Percentiles rank a stretch among this genome's conserved stretches.
Evolutionary conservation across 2,888 invertebrate species (phyloP).

Genomic region (Cephalotes varians): DNA sequence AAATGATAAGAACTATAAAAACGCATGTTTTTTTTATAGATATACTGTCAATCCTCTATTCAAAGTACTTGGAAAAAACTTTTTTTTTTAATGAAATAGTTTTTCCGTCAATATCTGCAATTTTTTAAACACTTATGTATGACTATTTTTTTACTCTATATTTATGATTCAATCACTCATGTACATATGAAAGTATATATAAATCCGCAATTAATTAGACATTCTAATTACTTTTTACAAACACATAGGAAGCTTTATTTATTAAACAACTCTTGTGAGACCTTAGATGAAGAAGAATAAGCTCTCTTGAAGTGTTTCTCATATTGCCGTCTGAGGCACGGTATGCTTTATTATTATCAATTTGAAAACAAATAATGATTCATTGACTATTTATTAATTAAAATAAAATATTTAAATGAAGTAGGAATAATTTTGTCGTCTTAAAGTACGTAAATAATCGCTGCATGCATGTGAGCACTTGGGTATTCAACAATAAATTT

Average conservation of each 20-base stretch:
- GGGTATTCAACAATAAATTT: neutral
- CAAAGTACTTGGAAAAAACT: neutral
- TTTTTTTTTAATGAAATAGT: neutral
- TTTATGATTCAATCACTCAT: neutral
- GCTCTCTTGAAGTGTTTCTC: neutral
- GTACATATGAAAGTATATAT: neutral
- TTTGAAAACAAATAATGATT: constrained; percentile 28
- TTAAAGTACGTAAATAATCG: neutral
- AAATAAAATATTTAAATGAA: neutral
- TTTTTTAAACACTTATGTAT: neutral
- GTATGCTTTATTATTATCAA: neutral
- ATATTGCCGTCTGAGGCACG: constrained; percentile 8
- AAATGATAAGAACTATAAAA: constrained; percentile 9
- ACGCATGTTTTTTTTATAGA: neutral
- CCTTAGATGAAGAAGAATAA: neutral
- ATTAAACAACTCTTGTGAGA: constrained; percentile 1
- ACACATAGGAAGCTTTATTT: neutral
- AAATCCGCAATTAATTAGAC: neutral
- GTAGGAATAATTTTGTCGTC: neutral
- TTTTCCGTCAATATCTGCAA: neutral
- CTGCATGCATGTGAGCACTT: neutral
- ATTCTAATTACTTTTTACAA: constrained; percentile 2
- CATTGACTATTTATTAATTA: neutral
- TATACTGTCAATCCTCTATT: neutral
- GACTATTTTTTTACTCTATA: neutral